Base-by-base conservation (phyloP, 2,113 vertebrate genomes). In the Zosterops lateralis region DNA sequence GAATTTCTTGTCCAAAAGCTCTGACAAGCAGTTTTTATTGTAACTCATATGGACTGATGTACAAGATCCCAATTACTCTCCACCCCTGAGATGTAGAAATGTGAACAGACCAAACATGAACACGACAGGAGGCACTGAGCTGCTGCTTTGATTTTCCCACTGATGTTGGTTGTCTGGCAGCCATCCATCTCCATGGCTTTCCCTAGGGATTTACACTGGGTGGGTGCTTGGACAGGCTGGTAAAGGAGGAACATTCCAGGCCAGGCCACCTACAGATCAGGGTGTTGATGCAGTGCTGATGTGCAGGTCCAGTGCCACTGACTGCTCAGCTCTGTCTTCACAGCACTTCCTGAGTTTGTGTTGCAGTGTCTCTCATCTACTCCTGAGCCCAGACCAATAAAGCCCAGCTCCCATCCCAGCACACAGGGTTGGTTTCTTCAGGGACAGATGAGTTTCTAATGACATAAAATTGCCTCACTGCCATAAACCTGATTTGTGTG, bases 391-490 rank as follows among this genome's bases (percentile, higher is more conserved):
- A 36, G 38, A 42, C 42, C 48, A 5, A 22, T 64, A 51, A 34
- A 79, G 45, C 48, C 82, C 56, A 79, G 51, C 42, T 82, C 62
- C 45, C 42, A 47, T 47, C 57, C 57, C 68, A 76, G 44, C 31
- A 29, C 1, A 3, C 78, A 47, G 21, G 12, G 14, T 4, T 44
- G 60, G 50, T 47, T 92, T 68, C 81, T 94, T 92, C 92, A 66
- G 64, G 78, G 64, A 91, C 56, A 62, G 91, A 80, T 68, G 67
- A 87, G 24, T 62, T 89, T 64, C 64, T 71, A 93, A 91, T 64
- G 78, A 85, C 44, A 26, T 44, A 40, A 80, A 88, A 85, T 92
- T 83, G 51, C 78, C 48, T 22, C 66, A 62, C 17, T 86, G 40
- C 53, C 73, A 16, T 87, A 66, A 91, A 71, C 40, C 74, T 80